These are phyloP conservation scores for Nomada lathburiana DNA, from an alignment of 2,888 invertebrate species.

Conservation along the genomic window DNA sequence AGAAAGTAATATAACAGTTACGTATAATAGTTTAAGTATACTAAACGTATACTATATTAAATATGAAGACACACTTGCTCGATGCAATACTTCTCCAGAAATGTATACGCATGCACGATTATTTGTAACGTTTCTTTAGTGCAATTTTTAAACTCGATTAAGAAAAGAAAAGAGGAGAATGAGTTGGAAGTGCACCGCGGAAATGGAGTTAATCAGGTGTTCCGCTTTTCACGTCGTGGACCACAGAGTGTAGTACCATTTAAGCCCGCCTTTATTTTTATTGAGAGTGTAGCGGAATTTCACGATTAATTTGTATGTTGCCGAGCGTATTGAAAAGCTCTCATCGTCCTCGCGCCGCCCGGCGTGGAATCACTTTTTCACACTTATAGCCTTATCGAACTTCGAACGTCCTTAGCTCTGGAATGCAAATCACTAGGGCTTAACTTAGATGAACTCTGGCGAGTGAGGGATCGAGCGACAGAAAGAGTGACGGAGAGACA, in stretches of 20 bases:
- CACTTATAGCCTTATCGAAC: constrained; percentile 73
- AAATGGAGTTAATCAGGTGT: neutral
- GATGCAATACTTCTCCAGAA: too few relatives aligned
- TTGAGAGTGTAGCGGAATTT: constrained; percentile 40
- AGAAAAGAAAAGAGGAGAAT: neutral
- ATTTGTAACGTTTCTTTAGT: too few relatives aligned
- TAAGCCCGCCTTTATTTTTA: constrained; percentile 43
- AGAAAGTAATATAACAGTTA: too few relatives aligned
- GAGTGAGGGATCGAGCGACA: constrained; percentile 38
- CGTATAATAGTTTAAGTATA: too few relatives aligned
- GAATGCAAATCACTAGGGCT: constrained; percentile 71
- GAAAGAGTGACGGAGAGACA: constrained; percentile 21
- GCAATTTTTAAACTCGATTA: neutral
- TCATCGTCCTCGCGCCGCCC: constrained; percentile 25
- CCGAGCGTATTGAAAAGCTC: constrained; percentile 45
- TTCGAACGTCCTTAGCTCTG: constrained; percentile 66
- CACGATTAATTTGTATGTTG: constrained; percentile 55
- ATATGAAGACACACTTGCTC: too few relatives aligned
- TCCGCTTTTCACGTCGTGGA: constrained; percentile 22
- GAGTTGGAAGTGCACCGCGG: neutral
- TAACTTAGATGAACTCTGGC: constrained; percentile 70
- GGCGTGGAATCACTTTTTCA: constrained; percentile 68
- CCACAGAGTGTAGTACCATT: constrained; percentile 6
- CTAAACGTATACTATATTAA: too few relatives aligned
- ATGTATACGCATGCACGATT: too few relatives aligned